A percentile compares a stretch with the other conserved stretches of the same genome.
phyloP scores from a whole-genome alignment of 2,113 vertebrate species.

The Reinhardtius hippoglossoides region DNA sequence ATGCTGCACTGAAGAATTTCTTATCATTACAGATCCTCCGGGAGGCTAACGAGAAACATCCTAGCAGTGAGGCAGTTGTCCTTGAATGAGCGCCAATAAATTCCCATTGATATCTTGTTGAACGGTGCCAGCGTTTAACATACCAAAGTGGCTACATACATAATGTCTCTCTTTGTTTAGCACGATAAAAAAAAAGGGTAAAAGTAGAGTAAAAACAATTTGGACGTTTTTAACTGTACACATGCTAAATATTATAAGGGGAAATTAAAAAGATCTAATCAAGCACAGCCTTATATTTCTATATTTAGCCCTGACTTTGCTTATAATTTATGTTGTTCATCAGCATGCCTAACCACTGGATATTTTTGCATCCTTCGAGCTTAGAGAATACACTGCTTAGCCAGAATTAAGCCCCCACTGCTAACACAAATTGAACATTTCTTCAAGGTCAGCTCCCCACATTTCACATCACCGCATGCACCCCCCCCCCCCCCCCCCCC shows the following conservation, averaged over 20 bases:
- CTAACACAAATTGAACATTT: slow-evolving; percentile 52
- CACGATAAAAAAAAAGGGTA: slow-evolving; percentile 22
- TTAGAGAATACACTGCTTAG: slow-evolving; percentile 11
- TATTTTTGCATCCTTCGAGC: slow-evolving; percentile 13
- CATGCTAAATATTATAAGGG: slow-evolving; percentile 8
- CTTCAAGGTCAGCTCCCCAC: slow-evolving; percentile 63
- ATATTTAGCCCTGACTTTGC: neutral
- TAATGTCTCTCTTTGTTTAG: neutral
- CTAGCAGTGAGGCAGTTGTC: slow-evolving; percentile 56
- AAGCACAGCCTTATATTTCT: neutral
- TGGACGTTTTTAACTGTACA: neutral
- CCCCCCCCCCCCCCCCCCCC: slow-evolving; percentile 6
- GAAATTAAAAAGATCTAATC: slow-evolving; percentile 3
- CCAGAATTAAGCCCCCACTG: slow-evolving; percentile 25
- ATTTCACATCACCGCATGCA: slow-evolving; percentile 44
- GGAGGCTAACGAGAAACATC: slow-evolving; percentile 54
- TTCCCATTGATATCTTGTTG: slow-evolving; percentile 51
- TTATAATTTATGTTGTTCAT: neutral
- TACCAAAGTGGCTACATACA: slow-evolving; percentile 4
- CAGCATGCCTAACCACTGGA: neutral
- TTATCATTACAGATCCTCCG: slow-evolving; percentile 71
- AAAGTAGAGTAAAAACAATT: neutral
- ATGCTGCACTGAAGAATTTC: slow-evolving; percentile 65
- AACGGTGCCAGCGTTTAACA: slow-evolving; percentile 21
- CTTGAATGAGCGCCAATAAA: slow-evolving; percentile 61